Evolutionary conservation across 1,140 invertebrate genomes (phyloP).

Genomic region (Heliconius eleuchia): DNA sequence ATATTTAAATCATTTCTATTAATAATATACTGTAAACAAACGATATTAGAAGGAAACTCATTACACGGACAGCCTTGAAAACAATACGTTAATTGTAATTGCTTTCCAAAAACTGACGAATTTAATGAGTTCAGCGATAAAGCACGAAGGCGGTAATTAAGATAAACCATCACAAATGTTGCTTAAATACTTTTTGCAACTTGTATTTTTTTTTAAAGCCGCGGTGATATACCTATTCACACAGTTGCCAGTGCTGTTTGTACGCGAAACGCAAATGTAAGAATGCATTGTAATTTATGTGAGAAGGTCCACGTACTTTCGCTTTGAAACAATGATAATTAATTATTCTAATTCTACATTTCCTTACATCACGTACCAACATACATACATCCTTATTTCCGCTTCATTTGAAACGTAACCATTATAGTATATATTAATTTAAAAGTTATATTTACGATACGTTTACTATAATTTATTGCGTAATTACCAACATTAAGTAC

Average conservation of each 20-base stretch:
- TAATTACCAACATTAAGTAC: constrained; percentile 36
- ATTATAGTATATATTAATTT: background rate
- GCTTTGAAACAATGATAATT: background rate
- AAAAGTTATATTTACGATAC: constrained; percentile 24
- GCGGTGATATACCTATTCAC: background rate
- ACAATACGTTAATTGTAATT: constrained; percentile 7
- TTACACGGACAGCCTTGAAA: background rate
- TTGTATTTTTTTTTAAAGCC: background rate
- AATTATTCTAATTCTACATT: background rate
- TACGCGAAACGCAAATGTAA: background rate
- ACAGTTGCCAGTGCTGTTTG: background rate
- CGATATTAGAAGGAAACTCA: background rate
- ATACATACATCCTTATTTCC: background rate
- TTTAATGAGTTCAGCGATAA: constrained; percentile 16
- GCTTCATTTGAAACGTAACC: background rate
- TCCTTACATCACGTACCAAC: background rate
- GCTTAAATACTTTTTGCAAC: constrained; percentile 12
- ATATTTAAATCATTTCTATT: background rate
- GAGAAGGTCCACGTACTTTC: background rate
- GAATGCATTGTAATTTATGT: background rate
- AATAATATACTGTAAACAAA: background rate
- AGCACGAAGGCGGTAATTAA: constrained; percentile 20
- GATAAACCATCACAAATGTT: constrained; percentile 1
- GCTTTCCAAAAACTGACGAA: constrained; percentile 13
- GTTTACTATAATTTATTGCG: constrained; percentile 27